Evolutionary conservation across 2,888 invertebrate genomes (phyloP), one percentile per base, ranked within the genome.

Genomic region (Liposcelis brunnea): DNA sequence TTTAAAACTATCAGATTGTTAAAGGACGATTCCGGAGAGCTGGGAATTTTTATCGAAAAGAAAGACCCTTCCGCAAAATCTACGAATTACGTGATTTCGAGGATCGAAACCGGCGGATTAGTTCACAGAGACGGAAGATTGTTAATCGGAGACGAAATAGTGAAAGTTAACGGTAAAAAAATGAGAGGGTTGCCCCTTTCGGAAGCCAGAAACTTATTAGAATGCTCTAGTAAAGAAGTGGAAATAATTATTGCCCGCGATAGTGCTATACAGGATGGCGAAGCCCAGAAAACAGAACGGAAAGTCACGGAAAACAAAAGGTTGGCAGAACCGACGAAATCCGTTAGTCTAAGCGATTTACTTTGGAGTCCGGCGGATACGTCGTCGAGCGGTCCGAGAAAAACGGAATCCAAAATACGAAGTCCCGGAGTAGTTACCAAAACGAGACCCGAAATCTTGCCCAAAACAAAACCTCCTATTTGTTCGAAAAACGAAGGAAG

Each of bases 121-220:
- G 68, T 70, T 7, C 61, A 65, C 54, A 82, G 84, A 63, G 83
- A 86, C 60, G 84, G 85, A 15, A 72, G 83, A 54, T 69, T 93
- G 49, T 71, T 77, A 55, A 72, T 85, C 48, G 87, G 87, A 11
- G 91, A 91, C 63, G 86, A 90, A 69, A 80, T 91, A 51, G 79
- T 90, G 10, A 83, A 85, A 63, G 82, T 89, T 26, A 90, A 90
- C 61, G 87, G 87, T 8, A 75, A 74, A 56, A 75, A 84, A 50
- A 64, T 91, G 48, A 72, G 80, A 50, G 83, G 82, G 1, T 68
- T 86, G 46, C 71, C 77, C 36, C 74, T 77, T 5, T 65, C 74
- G 47, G 71, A 74, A 56, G 80, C 77, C 2, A 58, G 62, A 45
- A 58, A 57, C 32, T 56, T 64, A 37, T 55, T 70, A 31, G 51